A percentile compares a stretch with the other conserved stretches of the same genome.
These are phyloP conservation scores for Pogoniulus pusillus DNA, from an alignment of 2,797 vertebrate species.

Conservation along the genomic window DNA sequence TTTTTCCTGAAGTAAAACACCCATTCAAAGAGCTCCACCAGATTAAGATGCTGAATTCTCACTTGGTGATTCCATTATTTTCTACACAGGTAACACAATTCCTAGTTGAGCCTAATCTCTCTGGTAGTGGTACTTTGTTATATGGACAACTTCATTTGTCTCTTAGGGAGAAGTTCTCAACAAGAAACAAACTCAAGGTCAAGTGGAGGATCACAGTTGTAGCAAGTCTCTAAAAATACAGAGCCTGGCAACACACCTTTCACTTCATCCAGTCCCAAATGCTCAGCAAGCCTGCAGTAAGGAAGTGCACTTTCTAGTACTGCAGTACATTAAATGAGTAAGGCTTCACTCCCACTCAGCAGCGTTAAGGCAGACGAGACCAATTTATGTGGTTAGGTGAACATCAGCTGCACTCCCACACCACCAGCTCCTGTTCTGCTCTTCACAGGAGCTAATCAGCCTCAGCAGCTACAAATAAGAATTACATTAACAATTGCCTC, in stretches of 20 bases:
- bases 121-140: background rate
- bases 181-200: background rate
- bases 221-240: background rate
- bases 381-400: background rate
- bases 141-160: background rate
- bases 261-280: background rate
- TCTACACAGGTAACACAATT: background rate
- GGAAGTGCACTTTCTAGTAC: background rate
- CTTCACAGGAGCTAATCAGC: background rate
- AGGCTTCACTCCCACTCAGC: background rate
- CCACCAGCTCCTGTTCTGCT: background rate
- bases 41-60: background rate
- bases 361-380: background rate
- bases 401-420: background rate
- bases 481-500: background rate
- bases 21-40: background rate
- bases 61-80: background rate
- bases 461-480: background rate
- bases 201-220: background rate
- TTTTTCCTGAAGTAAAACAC: background rate
- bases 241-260: background rate
- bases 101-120: accelerated
- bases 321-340: background rate
- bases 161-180: background rate
- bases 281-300: background rate